These are phyloP conservation scores for Escarpia spicata DNA, from an alignment of 2,888 invertebrate species.

Conservation along the genomic window DNA sequence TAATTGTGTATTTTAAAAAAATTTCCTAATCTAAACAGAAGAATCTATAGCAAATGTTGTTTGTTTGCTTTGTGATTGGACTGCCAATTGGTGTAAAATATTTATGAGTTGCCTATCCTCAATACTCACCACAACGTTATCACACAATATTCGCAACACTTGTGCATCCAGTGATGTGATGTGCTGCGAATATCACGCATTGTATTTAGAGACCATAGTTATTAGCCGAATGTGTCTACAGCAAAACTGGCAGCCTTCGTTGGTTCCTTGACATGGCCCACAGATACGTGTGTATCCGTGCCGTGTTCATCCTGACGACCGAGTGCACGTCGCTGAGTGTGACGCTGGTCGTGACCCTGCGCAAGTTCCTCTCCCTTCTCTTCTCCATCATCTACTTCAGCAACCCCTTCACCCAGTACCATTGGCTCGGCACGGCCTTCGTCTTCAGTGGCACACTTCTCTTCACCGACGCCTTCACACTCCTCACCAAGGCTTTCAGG, in stretches of 20 bases:
- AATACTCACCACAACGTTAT: too few species aligned
- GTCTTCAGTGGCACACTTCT: conserved; percentile 94
- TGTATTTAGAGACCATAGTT: background rate
- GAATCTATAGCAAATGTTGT: too few species aligned
- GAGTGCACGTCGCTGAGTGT: conserved; percentile 94
- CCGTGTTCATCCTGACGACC: conserved; percentile 92
- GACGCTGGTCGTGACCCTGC: conserved; percentile 91
- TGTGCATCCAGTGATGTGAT: too few species aligned
- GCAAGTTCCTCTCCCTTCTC: conserved; percentile 94
- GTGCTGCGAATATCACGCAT: too few species aligned
- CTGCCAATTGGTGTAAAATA: too few species aligned
- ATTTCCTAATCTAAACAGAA: too few species aligned
- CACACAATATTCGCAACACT: too few species aligned
- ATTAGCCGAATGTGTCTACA: background rate
- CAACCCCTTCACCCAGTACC: conserved; percentile 90
- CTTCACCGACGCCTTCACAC: conserved; percentile 73
- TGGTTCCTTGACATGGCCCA: conserved; percentile 7
- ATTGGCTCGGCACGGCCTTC: conserved; percentile 89
- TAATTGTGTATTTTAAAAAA: too few species aligned
- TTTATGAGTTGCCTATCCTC: too few species aligned
- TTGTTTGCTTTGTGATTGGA: too few species aligned
- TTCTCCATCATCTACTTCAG: conserved; percentile 94
- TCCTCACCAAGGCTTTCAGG: background rate
- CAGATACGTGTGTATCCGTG: conserved; percentile 88
- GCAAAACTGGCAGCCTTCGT: background rate